These are phyloP conservation scores for Brachionus manjavacas DNA, from an alignment of 1,140 invertebrate species.

Conservation along the genomic window DNA sequence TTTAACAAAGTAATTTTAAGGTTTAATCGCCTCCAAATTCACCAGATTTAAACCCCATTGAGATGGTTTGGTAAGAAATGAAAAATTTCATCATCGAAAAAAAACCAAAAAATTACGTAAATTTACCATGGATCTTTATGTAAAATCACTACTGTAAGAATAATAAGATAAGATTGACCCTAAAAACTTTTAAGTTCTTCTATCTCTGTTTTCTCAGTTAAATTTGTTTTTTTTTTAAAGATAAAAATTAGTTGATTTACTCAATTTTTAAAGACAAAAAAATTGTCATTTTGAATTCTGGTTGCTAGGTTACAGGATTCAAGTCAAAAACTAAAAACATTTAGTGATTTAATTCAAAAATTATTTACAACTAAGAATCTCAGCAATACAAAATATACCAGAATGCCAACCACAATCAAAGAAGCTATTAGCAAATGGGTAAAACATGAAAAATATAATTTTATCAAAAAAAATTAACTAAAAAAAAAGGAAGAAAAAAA, in stretches of 20 bases:
- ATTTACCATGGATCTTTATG: too few relatives aligned
- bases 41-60: too few relatives aligned
- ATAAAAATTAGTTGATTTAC: neutral
- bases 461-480: neutral
- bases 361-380: neutral
- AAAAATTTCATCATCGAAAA: too few relatives aligned
- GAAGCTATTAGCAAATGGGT: slow-evolving; percentile 60
- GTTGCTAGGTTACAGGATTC: neutral
- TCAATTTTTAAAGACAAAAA: neutral
- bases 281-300: neutral
- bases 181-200: too few relatives aligned
- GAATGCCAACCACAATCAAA: slow-evolving; percentile 53
- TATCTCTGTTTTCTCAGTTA: too few relatives aligned
- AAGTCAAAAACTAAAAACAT: neutral
- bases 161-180: too few relatives aligned
- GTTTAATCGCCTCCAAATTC: too few relatives aligned
- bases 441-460: neutral
- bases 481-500: slow-evolving; percentile 67
- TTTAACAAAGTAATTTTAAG: too few relatives aligned
- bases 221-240: too few relatives aligned
- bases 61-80: too few relatives aligned
- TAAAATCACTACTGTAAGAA: too few relatives aligned
- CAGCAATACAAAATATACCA: neutral
- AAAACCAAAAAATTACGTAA: too few relatives aligned
- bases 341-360: neutral